Evolutionary conservation across 1,140 invertebrate genomes (phyloP), one percentile per base, ranked within the genome.

Genomic region (Calephelis virginiensis): DNA sequence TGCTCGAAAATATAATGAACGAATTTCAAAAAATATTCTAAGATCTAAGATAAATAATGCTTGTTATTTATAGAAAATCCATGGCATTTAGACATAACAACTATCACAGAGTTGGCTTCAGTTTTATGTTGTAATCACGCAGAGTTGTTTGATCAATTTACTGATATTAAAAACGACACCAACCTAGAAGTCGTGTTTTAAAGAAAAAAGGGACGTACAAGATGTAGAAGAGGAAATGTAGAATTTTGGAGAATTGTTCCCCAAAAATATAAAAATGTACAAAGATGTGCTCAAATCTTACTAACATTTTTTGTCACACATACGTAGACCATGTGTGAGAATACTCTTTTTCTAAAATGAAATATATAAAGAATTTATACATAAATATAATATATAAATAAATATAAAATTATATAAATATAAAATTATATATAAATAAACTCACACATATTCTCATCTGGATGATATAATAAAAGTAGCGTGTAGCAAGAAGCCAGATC

Each of bases 311-410:
- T 73, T 67, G 38, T 73, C 68, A n/a, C n/a, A n/a, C n/a, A n/a
- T 43, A 69, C 65, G 45, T 65, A n/a, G n/a, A n/a, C n/a, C n/a
- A 73, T 43, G 12, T 69, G 45, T 73, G 62, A 13, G 63, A 73
- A 67, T 72, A 64, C 1, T 67, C 71, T 62, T 73, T 60, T 63
- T 73, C 71, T 14, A 73, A 73, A 67, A 73, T 67, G 63, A 67
- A 73, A 69, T 69, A 69, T 38, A 59, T 38, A 69, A 72, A 69
- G 60, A 69, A 69, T 46, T 50, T 69, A 8, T 66, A 69, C 38
- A 72, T 64, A 63, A n/a, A n/a, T n/a, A n/a, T n/a, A n/a, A n/a
- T n/a, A n/a, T n/a, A n/a, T n/a, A n/a, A n/a, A n/a, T n/a, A n/a
- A n/a, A n/a, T n/a, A n/a, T n/a, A n/a, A n/a, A n/a, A n/a, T n/a